These are phyloP conservation scores for Spialia ferax DNA, from an alignment of 2,888 invertebrate species.

Conservation along the genomic window DNA sequence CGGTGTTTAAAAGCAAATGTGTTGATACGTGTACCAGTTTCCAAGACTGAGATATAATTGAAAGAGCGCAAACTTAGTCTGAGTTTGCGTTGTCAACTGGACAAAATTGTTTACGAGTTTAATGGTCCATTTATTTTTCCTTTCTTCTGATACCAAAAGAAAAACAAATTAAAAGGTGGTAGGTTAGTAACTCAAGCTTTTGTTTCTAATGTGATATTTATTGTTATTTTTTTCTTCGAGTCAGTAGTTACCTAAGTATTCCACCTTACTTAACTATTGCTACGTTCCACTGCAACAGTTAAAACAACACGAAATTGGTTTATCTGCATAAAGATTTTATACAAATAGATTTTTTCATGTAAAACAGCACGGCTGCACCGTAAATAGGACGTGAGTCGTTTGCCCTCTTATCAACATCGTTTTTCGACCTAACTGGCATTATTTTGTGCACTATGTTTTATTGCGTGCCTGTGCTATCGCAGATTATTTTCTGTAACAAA, in stretches of 20 bases:
- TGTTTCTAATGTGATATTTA: too few species aligned
- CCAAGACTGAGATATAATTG: neutral
- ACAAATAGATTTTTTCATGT: conserved; percentile 39
- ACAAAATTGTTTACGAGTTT: neutral
- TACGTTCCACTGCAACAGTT: conserved; percentile 13
- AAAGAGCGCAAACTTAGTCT: neutral
- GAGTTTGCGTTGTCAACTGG: neutral
- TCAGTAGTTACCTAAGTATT: neutral
- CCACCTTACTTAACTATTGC: neutral
- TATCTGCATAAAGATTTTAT: conserved; percentile 37
- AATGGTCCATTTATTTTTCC: neutral
- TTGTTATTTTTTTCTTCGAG: too few species aligned
- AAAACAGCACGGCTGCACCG: conserved; percentile 35
- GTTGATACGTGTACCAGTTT: conserved; percentile 24
- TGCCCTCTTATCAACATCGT: conserved; percentile 38
- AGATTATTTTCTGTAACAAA: conserved; percentile 32
- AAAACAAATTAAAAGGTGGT: too few species aligned
- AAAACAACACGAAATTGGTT: conserved; percentile 18
- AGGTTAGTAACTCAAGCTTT: too few species aligned
- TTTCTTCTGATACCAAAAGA: neutral
- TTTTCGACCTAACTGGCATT: conserved; percentile 37
- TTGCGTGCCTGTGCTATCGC: conserved; percentile 30
- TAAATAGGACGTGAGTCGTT: conserved; percentile 35
- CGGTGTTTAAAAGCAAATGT: conserved; percentile 24
- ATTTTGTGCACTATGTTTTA: conserved; percentile 37